A percentile compares a stretch with the other conserved stretches of the same genome.
These are phyloP conservation scores for Diglossa cyanea DNA, from an alignment of 2,797 vertebrate genomes.

Conservation along the genomic window DNA sequence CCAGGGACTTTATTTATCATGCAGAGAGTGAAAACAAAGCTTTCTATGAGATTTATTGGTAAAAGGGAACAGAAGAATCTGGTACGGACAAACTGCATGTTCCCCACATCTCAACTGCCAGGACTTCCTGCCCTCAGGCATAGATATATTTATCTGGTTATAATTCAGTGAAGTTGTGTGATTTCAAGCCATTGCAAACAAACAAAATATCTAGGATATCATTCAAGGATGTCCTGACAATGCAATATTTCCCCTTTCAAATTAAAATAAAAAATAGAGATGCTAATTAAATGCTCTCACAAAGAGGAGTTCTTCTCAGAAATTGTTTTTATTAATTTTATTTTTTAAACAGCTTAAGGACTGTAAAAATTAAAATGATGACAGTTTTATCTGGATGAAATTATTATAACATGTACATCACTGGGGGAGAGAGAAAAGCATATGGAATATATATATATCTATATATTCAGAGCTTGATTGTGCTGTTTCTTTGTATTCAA, in stretches of 20 bases:
- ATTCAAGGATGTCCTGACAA: constrained; percentile 36
- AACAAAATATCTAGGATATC: constrained; percentile 28
- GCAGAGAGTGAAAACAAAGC: constrained; percentile 60
- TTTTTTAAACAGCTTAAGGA: constrained; percentile 3
- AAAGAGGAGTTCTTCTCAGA: neutral
- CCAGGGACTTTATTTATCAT: constrained; percentile 57
- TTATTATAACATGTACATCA: constrained; percentile 11
- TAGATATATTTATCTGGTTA: constrained; percentile 51
- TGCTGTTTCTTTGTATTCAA: constrained; percentile 49
- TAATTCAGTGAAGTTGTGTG: constrained; percentile 54
- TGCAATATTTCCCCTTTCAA: constrained; percentile 34
- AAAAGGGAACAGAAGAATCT: constrained; percentile 54
- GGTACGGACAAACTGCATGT: constrained; percentile 40
- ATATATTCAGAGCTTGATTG: constrained; percentile 48
- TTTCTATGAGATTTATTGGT: constrained; percentile 46
- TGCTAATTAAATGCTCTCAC: neutral
- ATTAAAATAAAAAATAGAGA: constrained; percentile 21
- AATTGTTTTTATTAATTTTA: constrained; percentile 18
- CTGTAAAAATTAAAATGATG: constrained; percentile 2
- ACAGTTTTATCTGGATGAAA: constrained; percentile 37
- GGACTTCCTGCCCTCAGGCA: constrained; percentile 56
- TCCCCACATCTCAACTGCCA: constrained; percentile 44
- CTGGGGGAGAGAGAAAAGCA: neutral
- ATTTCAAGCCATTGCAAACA: constrained; percentile 58
- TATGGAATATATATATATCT: constrained; percentile 24